Conservation (phyloP, 2,113 vertebrate genomes). For the Merops nubicus region DNA sequence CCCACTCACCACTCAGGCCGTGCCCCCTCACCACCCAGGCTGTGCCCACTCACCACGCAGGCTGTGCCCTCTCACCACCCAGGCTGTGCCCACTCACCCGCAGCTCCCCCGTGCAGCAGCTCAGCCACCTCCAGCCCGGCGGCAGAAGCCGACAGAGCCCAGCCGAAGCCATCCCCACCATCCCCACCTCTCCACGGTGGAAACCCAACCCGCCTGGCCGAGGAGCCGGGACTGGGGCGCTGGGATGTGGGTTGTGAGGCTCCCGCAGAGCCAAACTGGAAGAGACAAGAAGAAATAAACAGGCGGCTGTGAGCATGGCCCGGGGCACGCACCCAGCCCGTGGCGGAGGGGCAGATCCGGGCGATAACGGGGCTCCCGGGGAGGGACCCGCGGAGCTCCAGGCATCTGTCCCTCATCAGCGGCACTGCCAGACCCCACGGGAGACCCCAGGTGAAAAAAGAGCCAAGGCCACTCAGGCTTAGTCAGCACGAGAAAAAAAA, state of each 20-base stretch:
- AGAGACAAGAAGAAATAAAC: background rate
- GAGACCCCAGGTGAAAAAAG: background rate
- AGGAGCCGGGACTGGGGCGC: background rate
- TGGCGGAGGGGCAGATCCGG: background rate
- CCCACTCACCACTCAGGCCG: too few relatives aligned
- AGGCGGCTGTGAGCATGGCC: background rate
- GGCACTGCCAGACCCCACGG: background rate
- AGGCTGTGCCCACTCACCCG: rapidly evolving
- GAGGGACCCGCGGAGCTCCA: background rate
- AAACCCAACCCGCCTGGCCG: background rate
- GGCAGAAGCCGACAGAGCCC: background rate
- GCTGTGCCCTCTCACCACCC: too few relatives aligned
- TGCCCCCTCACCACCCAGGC: too few relatives aligned
- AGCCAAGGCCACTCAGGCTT: background rate
- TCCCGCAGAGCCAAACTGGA: background rate
- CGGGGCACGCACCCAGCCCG: background rate
- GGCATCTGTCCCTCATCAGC: background rate
- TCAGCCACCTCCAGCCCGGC: background rate
- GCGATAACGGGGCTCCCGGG: background rate
- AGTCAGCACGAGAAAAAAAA: background rate
- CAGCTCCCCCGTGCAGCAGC: background rate
- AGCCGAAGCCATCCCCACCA: background rate
- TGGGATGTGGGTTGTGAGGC: background rate
- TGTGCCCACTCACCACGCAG: too few relatives aligned
- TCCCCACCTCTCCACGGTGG: background rate